These are phyloP conservation scores for Spea hammondii DNA, from an alignment of 2,797 vertebrate genomes.

Conservation along the genomic window DNA sequence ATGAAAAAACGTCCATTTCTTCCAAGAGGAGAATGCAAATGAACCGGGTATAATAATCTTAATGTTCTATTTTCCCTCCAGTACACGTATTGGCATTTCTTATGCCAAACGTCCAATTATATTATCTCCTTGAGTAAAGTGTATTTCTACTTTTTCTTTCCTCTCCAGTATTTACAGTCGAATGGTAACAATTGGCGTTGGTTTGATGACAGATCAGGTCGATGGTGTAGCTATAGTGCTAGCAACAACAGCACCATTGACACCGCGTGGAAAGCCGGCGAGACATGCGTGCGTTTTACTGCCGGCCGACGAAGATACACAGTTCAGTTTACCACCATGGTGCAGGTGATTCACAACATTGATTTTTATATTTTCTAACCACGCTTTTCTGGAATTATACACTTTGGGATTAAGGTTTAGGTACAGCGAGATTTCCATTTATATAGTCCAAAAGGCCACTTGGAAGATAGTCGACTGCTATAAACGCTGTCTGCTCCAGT, in stretches of 20 bases:
- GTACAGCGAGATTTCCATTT: too few relatives aligned
- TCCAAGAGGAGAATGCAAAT: constrained; percentile 92
- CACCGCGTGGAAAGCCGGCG: constrained; percentile 89
- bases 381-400: too few relatives aligned
- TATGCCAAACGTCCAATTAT: too few relatives aligned
- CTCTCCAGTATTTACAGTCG: constrained; percentile 85
- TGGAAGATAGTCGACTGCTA: too few relatives aligned
- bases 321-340: constrained; percentile 96
- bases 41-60: constrained; percentile 79
- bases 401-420: too few relatives aligned
- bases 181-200: constrained; percentile 96
- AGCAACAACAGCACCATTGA: constrained; percentile 97
- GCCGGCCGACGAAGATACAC: constrained; percentile 93
- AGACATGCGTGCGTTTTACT: constrained; percentile 92
- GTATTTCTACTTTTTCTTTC: neutral
- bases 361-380: neutral
- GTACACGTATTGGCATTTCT: too few relatives aligned
- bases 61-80: neutral
- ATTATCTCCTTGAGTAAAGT: too few relatives aligned
- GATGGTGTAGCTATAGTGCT: constrained; percentile 96
- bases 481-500: too few relatives aligned
- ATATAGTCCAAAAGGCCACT: too few relatives aligned
- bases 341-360: constrained; percentile 75
- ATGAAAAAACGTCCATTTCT: constrained; percentile 92
- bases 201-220: constrained; percentile 95